Conservation (phyloP, 2,888 invertebrate genomes). For the Trichogramma evanescens region DNA sequence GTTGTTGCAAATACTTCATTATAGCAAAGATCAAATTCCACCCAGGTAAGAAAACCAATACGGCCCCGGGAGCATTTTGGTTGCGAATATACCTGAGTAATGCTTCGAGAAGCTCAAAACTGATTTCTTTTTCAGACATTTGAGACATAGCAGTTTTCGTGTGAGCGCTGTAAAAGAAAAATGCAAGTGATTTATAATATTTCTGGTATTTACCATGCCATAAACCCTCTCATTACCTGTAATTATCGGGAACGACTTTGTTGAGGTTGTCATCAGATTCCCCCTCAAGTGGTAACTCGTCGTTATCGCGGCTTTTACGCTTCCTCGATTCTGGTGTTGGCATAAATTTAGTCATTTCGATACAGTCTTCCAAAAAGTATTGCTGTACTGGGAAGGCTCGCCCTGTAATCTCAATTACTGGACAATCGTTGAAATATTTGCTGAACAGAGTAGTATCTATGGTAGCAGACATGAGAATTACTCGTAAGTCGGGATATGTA, state of each 20-base stretch:
- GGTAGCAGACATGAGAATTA: constrained; percentile 97
- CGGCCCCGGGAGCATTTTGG: constrained; percentile 69
- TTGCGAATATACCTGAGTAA: constrained; percentile 60
- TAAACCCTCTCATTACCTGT: constrained; percentile 17
- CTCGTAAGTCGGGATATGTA: constrained; percentile 80
- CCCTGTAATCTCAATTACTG: constrained; percentile 85
- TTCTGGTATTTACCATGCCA: neutral
- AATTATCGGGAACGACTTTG: constrained; percentile 48
- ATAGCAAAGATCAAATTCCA: constrained; percentile 95
- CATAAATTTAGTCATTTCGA: constrained; percentile 77
- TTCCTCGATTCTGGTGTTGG: constrained; percentile 67
- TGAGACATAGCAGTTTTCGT: constrained; percentile 67
- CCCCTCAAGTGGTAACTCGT: constrained; percentile 40
- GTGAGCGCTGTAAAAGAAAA: constrained; percentile 43
- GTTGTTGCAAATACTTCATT: constrained; percentile 75
- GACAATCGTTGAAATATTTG: constrained; percentile 84
- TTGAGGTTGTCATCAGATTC: constrained; percentile 70
- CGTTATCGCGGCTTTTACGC: constrained; percentile 52
- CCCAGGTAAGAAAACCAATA: constrained; percentile 89
- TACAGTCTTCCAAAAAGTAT: constrained; percentile 88
- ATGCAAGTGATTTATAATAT: neutral
- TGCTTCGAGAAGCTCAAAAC: constrained; percentile 86
- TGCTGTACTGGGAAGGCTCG: constrained; percentile 81
- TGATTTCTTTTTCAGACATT: constrained; percentile 84
- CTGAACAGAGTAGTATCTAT: constrained; percentile 91